Conservation (phyloP, 2,113 vertebrate species). For the Grantiella picta region DNA sequence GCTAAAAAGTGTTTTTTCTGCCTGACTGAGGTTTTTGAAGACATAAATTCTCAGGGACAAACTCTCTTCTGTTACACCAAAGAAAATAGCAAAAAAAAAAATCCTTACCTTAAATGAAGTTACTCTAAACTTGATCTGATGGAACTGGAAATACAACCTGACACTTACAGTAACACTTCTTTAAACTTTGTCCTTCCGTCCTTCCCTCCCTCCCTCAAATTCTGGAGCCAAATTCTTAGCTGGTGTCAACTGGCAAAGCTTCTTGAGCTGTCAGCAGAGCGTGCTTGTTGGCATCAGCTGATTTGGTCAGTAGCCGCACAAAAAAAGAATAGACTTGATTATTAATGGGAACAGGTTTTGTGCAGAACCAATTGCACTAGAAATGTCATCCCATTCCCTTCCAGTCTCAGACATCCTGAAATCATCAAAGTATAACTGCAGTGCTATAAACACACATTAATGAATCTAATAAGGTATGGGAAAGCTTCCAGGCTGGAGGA, state of each 20-base stretch:
- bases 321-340: background rate
- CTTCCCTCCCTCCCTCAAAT: background rate
- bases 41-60: background rate
- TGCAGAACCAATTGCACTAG: background rate
- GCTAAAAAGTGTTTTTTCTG: background rate
- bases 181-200: background rate
- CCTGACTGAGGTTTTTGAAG: background rate
- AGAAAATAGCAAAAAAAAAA: background rate
- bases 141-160: background rate
- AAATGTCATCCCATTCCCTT: background rate
- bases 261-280: background rate
- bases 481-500: background rate
- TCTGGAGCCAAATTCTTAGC: background rate
- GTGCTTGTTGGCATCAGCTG: background rate
- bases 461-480: background rate
- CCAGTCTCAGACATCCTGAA: background rate
- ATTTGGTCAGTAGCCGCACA: background rate
- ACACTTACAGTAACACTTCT: background rate
- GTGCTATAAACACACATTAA: background rate
- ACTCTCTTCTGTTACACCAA: background rate
- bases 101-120: background rate
- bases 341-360: background rate
- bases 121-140: background rate
- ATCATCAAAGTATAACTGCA: background rate
- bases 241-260: background rate